phyloP scores from a whole-genome alignment of 2,888 invertebrate species.

The Eristalis arbustorum region DNA sequence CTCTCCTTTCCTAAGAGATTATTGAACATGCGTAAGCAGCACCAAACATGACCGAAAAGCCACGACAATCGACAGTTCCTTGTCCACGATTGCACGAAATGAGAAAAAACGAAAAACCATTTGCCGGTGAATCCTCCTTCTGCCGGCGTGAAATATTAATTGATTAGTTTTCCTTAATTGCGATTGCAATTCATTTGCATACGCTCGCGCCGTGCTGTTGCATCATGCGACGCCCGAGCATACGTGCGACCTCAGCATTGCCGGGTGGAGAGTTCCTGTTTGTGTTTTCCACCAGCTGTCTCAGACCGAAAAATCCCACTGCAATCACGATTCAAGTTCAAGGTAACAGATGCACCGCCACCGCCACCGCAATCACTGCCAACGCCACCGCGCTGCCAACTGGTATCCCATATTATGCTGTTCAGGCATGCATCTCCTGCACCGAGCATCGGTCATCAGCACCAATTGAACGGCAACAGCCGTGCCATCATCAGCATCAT shows the following conservation, averaged over 20 bases:
- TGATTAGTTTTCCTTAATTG: slow-evolving; percentile 20
- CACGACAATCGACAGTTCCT: too few species aligned
- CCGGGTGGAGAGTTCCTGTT: slow-evolving; percentile 54
- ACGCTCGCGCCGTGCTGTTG: slow-evolving; percentile 25
- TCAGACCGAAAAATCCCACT: slow-evolving; percentile 40
- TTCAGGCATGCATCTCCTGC: not conserved
- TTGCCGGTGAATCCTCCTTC: not conserved
- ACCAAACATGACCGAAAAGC: too few species aligned
- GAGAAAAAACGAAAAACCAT: too few species aligned
- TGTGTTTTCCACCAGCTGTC: slow-evolving; percentile 55
- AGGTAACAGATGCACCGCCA: slow-evolving; percentile 29
- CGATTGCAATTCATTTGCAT: slow-evolving; percentile 35
- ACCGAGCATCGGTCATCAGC: slow-evolving; percentile 52
- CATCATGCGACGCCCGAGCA: slow-evolving; percentile 47
- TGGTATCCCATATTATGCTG: slow-evolving; percentile 40
- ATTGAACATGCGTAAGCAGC: too few species aligned
- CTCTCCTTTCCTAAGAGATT: too few species aligned
- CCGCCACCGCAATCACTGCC: not conserved
- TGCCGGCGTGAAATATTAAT: slow-evolving; percentile 16
- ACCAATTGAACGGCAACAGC: slow-evolving; percentile 1
- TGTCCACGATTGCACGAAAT: too few species aligned
- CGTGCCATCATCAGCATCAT: slow-evolving; percentile 12
- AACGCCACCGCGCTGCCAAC: not conserved
- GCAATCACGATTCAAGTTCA: slow-evolving; percentile 67
- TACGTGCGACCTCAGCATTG: not conserved